These are phyloP conservation scores for Neodiprion virginianus DNA, from an alignment of 1,140 invertebrate species.

Conservation along the genomic window DNA sequence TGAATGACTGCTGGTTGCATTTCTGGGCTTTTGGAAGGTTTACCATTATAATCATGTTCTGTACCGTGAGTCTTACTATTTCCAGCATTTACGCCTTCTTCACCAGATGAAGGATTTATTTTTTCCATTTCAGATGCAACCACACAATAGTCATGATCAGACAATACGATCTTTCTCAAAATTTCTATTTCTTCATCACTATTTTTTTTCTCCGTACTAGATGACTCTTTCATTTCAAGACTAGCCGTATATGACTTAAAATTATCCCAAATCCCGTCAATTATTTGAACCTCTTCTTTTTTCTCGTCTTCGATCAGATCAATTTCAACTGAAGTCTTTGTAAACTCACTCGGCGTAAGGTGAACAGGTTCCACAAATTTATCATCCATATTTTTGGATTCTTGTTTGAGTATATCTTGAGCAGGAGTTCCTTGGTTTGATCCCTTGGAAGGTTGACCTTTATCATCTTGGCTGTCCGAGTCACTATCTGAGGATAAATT, in stretches of 20 bases:
- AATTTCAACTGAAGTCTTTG: slow-evolving; percentile 43
- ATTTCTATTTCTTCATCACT: slow-evolving; percentile 38
- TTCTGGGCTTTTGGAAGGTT: slow-evolving; percentile 49
- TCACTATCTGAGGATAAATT: slow-evolving; percentile 83
- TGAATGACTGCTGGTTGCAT: slow-evolving; percentile 40
- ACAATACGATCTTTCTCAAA: slow-evolving; percentile 50
- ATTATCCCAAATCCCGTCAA: slow-evolving; percentile 83
- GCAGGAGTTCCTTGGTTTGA: slow-evolving; percentile 21
- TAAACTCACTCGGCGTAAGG: slow-evolving; percentile 19
- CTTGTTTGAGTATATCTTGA: slow-evolving; percentile 15
- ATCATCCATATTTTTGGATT: slow-evolving; percentile 21
- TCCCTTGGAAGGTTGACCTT: slow-evolving; percentile 28
- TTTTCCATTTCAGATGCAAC: slow-evolving; percentile 42
- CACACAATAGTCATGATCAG: slow-evolving; percentile 65
- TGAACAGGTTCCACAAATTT: background rate
- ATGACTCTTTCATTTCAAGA: slow-evolving; percentile 56
- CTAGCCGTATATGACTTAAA: slow-evolving; percentile 74
- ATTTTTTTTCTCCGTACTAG: slow-evolving; percentile 18
- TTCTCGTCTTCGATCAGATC: slow-evolving; percentile 59
- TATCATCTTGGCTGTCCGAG: slow-evolving; percentile 67
- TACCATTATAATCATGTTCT: slow-evolving; percentile 51
- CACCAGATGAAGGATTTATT: slow-evolving; percentile 35
- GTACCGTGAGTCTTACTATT: slow-evolving; percentile 11
- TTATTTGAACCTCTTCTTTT: slow-evolving; percentile 54
- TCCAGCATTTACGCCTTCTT: slow-evolving; percentile 11